Conservation (phyloP, 23 tunicate genomes). For the Diplosoma virens region DNA sequence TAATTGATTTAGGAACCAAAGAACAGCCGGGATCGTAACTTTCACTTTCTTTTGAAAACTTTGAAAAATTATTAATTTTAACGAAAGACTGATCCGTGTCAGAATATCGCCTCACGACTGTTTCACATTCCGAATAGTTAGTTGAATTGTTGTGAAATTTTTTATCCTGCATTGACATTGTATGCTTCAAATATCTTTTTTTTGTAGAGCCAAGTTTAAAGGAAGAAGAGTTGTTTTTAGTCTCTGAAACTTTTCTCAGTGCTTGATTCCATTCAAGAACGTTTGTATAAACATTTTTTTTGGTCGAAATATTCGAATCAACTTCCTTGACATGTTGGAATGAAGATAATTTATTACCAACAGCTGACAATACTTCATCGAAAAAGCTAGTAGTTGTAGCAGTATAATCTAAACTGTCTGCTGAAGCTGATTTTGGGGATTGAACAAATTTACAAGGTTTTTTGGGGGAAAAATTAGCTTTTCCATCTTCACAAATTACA, state of each 20-base stretch:
- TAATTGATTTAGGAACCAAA: too few relatives aligned
- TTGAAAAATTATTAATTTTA: not conserved
- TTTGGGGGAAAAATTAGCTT: too few relatives aligned
- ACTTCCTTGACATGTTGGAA: too few relatives aligned
- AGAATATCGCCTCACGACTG: not conserved
- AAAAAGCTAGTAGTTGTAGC: not conserved
- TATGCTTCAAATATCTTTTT: not conserved
- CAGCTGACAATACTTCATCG: conserved; percentile 9
- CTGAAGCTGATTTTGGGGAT: too few relatives aligned
- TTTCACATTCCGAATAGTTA: not conserved
- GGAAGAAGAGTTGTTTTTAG: not conserved
- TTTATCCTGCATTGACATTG: not conserved
- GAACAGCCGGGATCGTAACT: too few relatives aligned
- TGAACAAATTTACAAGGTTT: too few relatives aligned
- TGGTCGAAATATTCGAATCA: not conserved
- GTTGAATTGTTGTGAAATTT: too few relatives aligned
- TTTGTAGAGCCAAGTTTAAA: not conserved
- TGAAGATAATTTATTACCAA: too few relatives aligned
- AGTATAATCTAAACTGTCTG: not conserved
- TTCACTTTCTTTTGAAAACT: too few relatives aligned
- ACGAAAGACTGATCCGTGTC: not conserved
- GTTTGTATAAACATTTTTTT: not conserved
- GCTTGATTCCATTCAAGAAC: conserved; percentile 5
- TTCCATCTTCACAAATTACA: too few relatives aligned
- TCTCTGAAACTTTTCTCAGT: not conserved